Base-by-base conservation (phyloP, 2,888 invertebrate genomes). In the Phortica magna region DNA sequence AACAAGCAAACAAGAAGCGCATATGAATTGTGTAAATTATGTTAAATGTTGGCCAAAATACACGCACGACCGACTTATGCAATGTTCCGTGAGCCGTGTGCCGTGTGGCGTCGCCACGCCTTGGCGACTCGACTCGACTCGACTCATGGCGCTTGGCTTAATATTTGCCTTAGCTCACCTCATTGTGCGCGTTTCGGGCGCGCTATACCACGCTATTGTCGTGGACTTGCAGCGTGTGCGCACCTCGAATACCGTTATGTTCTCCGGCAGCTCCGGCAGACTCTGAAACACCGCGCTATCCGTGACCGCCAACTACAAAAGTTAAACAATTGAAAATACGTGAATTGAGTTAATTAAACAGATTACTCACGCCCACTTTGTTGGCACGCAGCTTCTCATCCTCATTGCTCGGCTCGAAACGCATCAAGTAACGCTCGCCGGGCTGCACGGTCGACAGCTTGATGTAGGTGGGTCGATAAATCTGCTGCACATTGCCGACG, bases 131-230 rank as follows among this genome's bases (percentile, higher is more conserved):
- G 31, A 31, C 2, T 31, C 1, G n/a, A 7, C 31, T 31, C 31
- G 31, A 31, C 2, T 31, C 31, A 31, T 31, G 31, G 31, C 31
- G 31, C 31, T 4, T 31, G 31, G 31, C 5, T 31, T 31, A 4
- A 2, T 31, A 42, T 19, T 22, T 70, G 77, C 31, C 31, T 4
- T 1, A 31, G 2, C 82, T 83, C 83, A 92, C 92, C 91, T 90
- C 76, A 91, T 82, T 75, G 91, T 88, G 39, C 92, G 89, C 39
- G 90, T 88, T 79, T 93, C 93, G 0, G 93, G 93, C 0, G 93
- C 92, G 5, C 93, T 92, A 77, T 93, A 90, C 94, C 94, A 94
- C 39, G 94, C 93, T 17, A 94, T 92, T 17, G 93, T 93, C n/a
- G 93, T 92, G 42, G 90, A 85, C 73, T 93, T 91, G 83, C 94